These are phyloP conservation scores for Cheilosia grossa DNA, from an alignment of 2,888 invertebrate species.

Conservation along the genomic window DNA sequence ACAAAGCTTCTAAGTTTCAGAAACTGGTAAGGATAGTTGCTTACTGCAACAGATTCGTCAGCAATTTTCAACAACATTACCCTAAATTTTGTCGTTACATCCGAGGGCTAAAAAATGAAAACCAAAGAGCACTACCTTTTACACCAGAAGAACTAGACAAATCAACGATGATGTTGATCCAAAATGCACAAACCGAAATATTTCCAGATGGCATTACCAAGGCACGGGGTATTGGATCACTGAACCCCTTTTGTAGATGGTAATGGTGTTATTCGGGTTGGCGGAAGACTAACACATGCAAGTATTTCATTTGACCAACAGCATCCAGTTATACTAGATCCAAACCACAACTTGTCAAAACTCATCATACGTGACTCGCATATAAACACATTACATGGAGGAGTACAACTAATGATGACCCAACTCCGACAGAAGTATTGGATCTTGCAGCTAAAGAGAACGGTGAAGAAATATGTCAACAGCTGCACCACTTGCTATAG, in stretches of 20 bases:
- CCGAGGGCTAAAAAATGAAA: not conserved
- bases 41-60: not conserved
- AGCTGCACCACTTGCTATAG: too few species aligned
- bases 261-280: not conserved
- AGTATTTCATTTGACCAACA: not conserved
- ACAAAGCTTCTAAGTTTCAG: not conserved
- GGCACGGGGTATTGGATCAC: not conserved
- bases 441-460: too few species aligned
- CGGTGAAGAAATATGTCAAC: too few species aligned
- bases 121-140: not conserved
- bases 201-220: conserved; percentile 1
- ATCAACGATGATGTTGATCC: not conserved
- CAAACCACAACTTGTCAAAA: not conserved
- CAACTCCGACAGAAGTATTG: not conserved
- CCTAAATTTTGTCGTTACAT: not conserved
- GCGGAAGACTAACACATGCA: not conserved
- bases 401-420: conserved; percentile 13
- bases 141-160: not conserved
- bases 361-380: not conserved
- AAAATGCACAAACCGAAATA: not conserved
- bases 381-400: conserved; percentile 1
- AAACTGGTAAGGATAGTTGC: too few species aligned
- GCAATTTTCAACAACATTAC: conserved; percentile 2
- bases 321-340: not conserved
- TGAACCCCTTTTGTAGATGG: not conserved